Evolutionary conservation across 2,113 vertebrate species (phyloP), one percentile per base, ranked within the genome.

Genomic region (Nothocercus julius): DNA sequence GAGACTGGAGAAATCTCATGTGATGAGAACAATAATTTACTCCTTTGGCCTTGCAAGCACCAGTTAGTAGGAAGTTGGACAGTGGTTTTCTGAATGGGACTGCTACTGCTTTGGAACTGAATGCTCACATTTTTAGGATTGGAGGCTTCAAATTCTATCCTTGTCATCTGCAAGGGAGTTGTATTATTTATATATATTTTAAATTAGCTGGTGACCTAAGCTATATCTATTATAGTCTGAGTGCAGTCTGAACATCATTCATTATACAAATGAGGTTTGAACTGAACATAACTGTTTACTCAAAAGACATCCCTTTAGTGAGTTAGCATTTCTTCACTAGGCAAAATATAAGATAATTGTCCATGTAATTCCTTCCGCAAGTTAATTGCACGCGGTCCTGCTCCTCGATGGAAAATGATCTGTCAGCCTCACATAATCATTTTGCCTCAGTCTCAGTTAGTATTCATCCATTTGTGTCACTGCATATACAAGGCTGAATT

Each of bases 281-380:
- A 94, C 79, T 69, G 81, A 93, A 96, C 77, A 38, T 81, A 94
- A 88, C 82, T 93, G 89, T 97, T 97, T 97, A 93, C 92, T 95
- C 96, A 81, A 87, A 95, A 96, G 94, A 93, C 75, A 97, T 95
- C 87, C 92, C 91, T 97, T 97, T 95, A 97, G 69, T 70, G 59
- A 98, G 77, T 4, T 93, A 89, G 92, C 90, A 97, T 95, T 97
- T 96, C 89, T 94, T 97, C 87, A 96, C 98, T 97, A 96, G 81
- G 96, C 89, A 95, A 97, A 97, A 96, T 96, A 93, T 45, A 89
- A 3, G 16, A 84, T 97, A 97, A 97, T 95, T 96, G 77, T 96
- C 80, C 86, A 72, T 76, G 54, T 92, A 96, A 97, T 97, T 96
- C 76, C 88, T 97, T 95, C 94, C 96, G 95, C 76, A 96, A 96